A percentile compares a stretch with the other conserved stretches of the same genome.
These are phyloP conservation scores for Myrmophylax atrothorax DNA, from an alignment of 2,113 vertebrate species.

Conservation along the genomic window DNA sequence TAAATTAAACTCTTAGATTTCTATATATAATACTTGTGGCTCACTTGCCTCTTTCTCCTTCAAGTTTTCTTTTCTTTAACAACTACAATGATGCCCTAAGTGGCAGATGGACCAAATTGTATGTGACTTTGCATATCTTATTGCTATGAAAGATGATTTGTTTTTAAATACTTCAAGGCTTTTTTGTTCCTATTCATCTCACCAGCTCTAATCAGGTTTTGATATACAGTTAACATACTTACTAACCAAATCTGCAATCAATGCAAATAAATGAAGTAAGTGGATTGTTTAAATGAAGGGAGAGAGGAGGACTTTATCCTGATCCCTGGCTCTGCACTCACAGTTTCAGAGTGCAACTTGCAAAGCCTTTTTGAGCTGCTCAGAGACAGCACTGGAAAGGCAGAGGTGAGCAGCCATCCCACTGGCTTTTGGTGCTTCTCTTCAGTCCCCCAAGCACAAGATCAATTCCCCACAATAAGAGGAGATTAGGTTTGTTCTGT, in stretches of 20 bases:
- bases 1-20: neutral
- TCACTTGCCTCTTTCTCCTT: neutral
- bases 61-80: neutral
- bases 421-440: neutral
- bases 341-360: neutral
- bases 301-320: neutral
- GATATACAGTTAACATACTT: neutral
- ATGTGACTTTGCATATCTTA: neutral
- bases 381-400: neutral
- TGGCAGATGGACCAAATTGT: neutral
- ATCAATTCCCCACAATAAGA: neutral
- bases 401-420: neutral
- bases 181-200: neutral
- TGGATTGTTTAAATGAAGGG: neutral
- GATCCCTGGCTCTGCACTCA: neutral
- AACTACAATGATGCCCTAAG: neutral
- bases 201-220: neutral
- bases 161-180: neutral
- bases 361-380: neutral
- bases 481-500: neutral
- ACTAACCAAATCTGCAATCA: neutral
- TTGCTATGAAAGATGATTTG: neutral
- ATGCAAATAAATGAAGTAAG: neutral
- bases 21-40: neutral
- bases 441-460: accelerated